Percentiles rank a stretch among this genome's conserved stretches.
Evolutionary conservation across 2,888 invertebrate genomes (phyloP).

Genomic region (Omphaloscelis lunosa): DNA sequence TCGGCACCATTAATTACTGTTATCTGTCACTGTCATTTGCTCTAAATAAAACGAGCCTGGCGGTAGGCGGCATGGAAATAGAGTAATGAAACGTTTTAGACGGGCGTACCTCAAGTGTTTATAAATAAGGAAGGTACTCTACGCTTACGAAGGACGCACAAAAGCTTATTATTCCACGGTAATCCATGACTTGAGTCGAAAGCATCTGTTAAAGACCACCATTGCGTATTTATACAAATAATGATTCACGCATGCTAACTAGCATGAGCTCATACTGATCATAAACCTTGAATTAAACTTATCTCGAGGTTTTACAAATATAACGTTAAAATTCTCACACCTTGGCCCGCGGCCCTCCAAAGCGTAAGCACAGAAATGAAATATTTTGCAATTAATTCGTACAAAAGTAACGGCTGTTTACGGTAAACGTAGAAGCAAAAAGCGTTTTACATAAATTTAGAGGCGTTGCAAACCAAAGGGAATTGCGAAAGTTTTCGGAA

Average conservation of each 20-base stretch:
- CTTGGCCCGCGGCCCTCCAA: conserved; percentile 29
- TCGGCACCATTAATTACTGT: conserved; percentile 25
- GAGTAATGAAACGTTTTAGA: neutral
- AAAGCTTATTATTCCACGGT: conserved; percentile 35
- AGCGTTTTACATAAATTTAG: conserved; percentile 78
- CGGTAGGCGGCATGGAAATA: neutral
- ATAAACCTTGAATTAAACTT: conserved; percentile 67
- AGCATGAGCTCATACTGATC: conserved; percentile 71
- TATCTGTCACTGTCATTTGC: conserved; percentile 26
- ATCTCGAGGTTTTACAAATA: conserved; percentile 56
- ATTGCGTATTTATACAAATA: conserved; percentile 63
- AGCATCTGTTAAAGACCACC: conserved; percentile 37
- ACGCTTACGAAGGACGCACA: conserved; percentile 12
- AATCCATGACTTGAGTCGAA: conserved; percentile 42
- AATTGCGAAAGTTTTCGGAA: conserved; percentile 83
- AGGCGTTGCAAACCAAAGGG: conserved; percentile 79
- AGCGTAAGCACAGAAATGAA: conserved; percentile 48
- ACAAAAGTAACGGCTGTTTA: conserved; percentile 49
- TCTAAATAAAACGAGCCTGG: conserved; percentile 26
- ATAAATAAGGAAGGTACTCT: conserved; percentile 26
- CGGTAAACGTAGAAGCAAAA: conserved; percentile 66
- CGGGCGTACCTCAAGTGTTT: neutral
- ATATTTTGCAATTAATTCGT: conserved; percentile 61
- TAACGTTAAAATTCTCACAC: conserved; percentile 42
- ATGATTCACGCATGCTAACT: conserved; percentile 65